Evolutionary conservation across 2,888 invertebrate genomes (phyloP).

Genomic region (Gerris lacustris): DNA sequence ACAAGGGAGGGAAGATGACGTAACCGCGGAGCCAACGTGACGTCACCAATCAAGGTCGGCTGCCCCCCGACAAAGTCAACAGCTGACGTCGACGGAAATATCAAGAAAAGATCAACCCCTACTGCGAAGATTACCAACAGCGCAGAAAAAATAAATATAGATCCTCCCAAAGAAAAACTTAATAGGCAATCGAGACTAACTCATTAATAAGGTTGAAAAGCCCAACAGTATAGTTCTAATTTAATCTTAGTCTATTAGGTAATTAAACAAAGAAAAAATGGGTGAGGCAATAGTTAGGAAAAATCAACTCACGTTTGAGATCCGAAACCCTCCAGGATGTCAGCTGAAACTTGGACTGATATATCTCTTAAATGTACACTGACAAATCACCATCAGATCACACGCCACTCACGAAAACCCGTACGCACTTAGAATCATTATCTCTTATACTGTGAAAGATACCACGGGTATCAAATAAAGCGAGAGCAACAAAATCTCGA

Average conservation of each 20-base stretch:
- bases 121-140: too few species aligned
- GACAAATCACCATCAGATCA: neutral
- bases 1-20: neutral
- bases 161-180: too few species aligned
- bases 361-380: neutral
- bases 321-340: neutral
- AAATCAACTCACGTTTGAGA: neutral
- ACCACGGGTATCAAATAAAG: too few species aligned
- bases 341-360: neutral
- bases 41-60: neutral
- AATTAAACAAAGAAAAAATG: neutral
- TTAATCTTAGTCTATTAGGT: neutral
- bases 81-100: conserved; percentile 3
- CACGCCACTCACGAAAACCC: neutral
- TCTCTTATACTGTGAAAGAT: too few species aligned
- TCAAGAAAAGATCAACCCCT: neutral
- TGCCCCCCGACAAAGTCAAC: neutral
- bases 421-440: neutral
- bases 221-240: too few species aligned
- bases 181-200: too few species aligned
- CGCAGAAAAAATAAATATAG: too few species aligned
- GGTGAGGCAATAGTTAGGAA: neutral
- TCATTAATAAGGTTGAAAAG: too few species aligned
- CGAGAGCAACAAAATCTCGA: too few species aligned
- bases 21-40: neutral